Evolutionary conservation across 2,113 vertebrate genomes (phyloP), one percentile per base, ranked within the genome.

Genomic region (Tyrannus savana): DNA sequence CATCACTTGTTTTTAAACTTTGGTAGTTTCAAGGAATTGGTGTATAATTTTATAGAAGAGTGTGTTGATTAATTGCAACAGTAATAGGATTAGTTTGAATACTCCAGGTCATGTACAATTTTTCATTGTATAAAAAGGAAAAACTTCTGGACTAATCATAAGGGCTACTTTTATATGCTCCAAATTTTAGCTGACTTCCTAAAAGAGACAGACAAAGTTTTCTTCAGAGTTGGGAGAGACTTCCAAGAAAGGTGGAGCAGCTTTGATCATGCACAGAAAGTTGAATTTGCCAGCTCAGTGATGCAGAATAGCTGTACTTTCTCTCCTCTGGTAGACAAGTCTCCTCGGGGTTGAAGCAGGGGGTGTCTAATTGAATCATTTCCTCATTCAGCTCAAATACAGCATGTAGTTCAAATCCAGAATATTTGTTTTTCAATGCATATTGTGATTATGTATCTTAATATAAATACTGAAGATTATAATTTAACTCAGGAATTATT

Each of bases 241-340:
- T 72, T 82, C 52, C 33, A 72, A 19, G 68, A 68, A 75, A 44
- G 9, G 14, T 93, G 67, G 49, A 69, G 58, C 7, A 62, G 25
- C 14, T 80, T 60, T 83, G n/a, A 33, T 83, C 82, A 66, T 9
- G 27, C 42, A 81, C 33, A 82, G 56, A 63, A 93, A 81, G 52
- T 33, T 91, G 81, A 94, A 85, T 94, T 96, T 93, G 22, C 12
- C 31, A 91, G n/a, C 67, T 93, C 89, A 94, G 19, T 94, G 73
- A 46, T 55, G 69, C 56, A 93, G 91, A 94, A 89, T 46, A 53
- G 23, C 16, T 60, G 21, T 69, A 24, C 47, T 84, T 92, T 94
- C 63, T 92, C 37, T 88, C 44, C 24, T 84, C 30, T 84, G 24
- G 56, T 63, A 59, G 76, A 44, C 19, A 23, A 67, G 21, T 88